Percentiles rank a stretch among this genome's conserved stretches.
These are phyloP conservation scores for Ascidia mentula DNA, from an alignment of 23 tunicate genomes.

Conservation along the genomic window DNA sequence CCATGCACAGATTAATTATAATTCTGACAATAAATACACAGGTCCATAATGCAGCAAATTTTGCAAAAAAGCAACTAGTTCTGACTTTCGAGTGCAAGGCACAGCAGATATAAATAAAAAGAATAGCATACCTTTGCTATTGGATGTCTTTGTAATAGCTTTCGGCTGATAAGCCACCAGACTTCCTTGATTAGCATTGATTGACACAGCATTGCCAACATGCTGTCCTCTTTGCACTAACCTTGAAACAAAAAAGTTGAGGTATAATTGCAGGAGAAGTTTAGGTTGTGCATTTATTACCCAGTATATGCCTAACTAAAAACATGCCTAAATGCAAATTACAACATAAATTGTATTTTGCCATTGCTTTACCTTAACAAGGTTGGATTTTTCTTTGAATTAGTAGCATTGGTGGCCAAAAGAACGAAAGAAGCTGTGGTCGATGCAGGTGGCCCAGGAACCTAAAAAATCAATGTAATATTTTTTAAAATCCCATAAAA, in stretches of 20 bases:
- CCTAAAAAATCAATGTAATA: not conserved
- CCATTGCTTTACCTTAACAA: constrained; percentile 1
- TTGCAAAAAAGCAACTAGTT: no score
- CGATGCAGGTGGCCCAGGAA: not conserved
- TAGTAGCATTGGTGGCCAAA: not conserved
- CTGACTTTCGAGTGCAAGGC: no score
- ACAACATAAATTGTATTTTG: no score
- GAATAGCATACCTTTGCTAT: not conserved
- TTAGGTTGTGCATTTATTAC: no score
- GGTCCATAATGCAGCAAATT: no score
- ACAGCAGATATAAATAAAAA: no score
- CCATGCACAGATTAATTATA: no score
- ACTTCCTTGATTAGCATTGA: not conserved
- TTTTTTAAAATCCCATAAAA: not conserved
- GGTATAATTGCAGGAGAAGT: no score
- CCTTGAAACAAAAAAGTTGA: no score
- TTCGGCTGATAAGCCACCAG: not conserved
- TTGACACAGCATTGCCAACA: not conserved
- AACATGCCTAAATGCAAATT: no score
- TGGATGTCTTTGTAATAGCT: not conserved
- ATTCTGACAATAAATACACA: no score
- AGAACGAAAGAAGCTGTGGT: not conserved
- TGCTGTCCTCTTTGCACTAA: not conserved
- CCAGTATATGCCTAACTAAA: no score
- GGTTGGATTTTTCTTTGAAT: not conserved